These are phyloP conservation scores for Cetonia aurata DNA, from an alignment of 2,888 invertebrate species.

Conservation along the genomic window DNA sequence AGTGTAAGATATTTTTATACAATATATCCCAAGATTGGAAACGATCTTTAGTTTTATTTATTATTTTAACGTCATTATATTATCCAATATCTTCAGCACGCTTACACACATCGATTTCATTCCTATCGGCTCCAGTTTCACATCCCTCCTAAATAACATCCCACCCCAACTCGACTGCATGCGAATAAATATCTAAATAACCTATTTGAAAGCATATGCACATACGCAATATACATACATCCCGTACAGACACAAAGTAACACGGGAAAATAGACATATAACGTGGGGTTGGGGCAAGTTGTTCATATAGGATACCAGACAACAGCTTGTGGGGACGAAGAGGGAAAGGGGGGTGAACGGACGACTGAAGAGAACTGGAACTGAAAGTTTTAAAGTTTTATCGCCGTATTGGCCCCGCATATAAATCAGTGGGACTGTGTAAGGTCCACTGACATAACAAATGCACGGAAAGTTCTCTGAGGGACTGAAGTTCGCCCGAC, in stretches of 20 bases:
- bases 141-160: too few relatives aligned
- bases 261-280: too few relatives aligned
- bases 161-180: not conserved
- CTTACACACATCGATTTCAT: too few relatives aligned
- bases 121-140: too few relatives aligned
- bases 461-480: constrained; percentile 59
- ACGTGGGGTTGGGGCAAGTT: too few relatives aligned
- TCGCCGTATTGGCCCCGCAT: constrained; percentile 60
- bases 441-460: constrained; percentile 65
- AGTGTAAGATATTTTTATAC: too few relatives aligned
- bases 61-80: too few relatives aligned
- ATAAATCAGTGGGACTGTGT: constrained; percentile 61
- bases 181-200: constrained; percentile 44
- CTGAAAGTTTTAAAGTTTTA: constrained; percentile 61
- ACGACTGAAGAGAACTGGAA: constrained; percentile 47
- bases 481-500: constrained; percentile 52
- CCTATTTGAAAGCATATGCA: constrained; percentile 60
- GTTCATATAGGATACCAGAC: too few relatives aligned
- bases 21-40: too few relatives aligned
- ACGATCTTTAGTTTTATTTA: too few relatives aligned
- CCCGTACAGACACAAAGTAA: not conserved
- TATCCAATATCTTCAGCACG: too few relatives aligned
- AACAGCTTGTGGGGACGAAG: constrained; percentile 43
- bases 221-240: not conserved
- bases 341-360: not conserved